Evolutionary conservation across 2,797 vertebrate species (phyloP).

Genomic region (Ciconia nigra): DNA sequence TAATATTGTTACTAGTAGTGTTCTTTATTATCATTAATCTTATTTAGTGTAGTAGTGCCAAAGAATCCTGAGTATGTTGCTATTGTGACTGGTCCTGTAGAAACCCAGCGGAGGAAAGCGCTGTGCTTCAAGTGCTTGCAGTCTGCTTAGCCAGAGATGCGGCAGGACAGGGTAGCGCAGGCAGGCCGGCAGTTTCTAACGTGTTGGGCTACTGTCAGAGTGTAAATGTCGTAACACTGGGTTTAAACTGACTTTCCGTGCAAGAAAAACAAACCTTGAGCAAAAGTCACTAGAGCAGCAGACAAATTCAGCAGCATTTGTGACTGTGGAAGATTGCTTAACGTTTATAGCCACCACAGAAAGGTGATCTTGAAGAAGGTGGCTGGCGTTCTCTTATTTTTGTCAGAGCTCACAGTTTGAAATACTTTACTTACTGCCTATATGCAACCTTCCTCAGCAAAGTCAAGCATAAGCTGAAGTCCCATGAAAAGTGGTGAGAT

Average conservation of each 20-base stretch:
- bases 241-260: background rate
- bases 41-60: background rate
- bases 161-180: background rate
- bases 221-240: rapidly evolving
- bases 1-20: background rate
- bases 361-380: background rate
- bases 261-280: background rate
- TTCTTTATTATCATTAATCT: background rate
- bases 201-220: rapidly evolving
- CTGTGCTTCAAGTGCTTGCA: background rate
- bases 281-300: background rate
- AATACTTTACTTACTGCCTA: background rate
- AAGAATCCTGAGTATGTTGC: background rate
- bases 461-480: background rate
- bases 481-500: background rate
- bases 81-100: background rate
- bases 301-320: background rate
- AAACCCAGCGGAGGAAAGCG: background rate
- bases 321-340: background rate
- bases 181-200: background rate
- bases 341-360: background rate
- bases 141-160: rapidly evolving
- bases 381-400: background rate
- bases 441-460: background rate
- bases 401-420: background rate